Conservation (phyloP, 64 coral and sea anemone genomes). For the Catalaphyllia jardinei region DNA sequence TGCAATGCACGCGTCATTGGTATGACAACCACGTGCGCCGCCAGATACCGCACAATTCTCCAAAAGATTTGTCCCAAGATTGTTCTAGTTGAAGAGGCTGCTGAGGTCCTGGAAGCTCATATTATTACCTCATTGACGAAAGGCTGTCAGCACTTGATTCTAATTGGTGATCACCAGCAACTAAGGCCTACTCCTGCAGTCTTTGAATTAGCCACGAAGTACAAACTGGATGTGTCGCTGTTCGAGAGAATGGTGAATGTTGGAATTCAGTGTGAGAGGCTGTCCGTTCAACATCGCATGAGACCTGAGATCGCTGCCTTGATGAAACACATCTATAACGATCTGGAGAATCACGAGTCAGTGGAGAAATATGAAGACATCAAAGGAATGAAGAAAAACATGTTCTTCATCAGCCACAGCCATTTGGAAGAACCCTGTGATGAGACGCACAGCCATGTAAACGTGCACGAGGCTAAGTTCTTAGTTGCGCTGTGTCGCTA, state of each 20-base stretch:
- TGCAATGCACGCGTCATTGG: slow-evolving; percentile 52
- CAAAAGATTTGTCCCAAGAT: slow-evolving; percentile 66
- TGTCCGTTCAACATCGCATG: slow-evolving; percentile 95
- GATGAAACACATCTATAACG: slow-evolving; percentile 80
- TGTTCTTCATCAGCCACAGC: slow-evolving; percentile 83
- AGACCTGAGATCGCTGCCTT: slow-evolving; percentile 80
- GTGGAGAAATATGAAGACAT: slow-evolving; percentile 77
- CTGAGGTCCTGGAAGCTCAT: slow-evolving; percentile 93
- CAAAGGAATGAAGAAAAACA: slow-evolving; percentile 71
- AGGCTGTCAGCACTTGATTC: slow-evolving; percentile 84
- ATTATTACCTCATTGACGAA: slow-evolving; percentile 66
- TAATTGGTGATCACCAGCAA: slow-evolving; percentile 95
- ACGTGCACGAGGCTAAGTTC: slow-evolving; percentile 82
- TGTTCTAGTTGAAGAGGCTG: slow-evolving; percentile 82
- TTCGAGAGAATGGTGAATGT: slow-evolving; percentile 87
- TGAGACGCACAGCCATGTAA: slow-evolving; percentile 68
- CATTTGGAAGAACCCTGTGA: slow-evolving; percentile 57
- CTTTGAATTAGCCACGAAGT: slow-evolving; percentile 74
- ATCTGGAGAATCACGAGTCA: slow-evolving; percentile 57
- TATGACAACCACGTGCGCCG: slow-evolving; percentile 89
- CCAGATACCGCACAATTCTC: slow-evolving; percentile 41
- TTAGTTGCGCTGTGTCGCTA: slow-evolving; percentile 74
- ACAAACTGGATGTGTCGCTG: slow-evolving; percentile 85
- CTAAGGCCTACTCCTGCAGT: slow-evolving; percentile 85
- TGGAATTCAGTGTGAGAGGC: slow-evolving; percentile 49